Base-by-base conservation (phyloP, 2,113 vertebrate genomes). In the Natator depressus region DNA sequence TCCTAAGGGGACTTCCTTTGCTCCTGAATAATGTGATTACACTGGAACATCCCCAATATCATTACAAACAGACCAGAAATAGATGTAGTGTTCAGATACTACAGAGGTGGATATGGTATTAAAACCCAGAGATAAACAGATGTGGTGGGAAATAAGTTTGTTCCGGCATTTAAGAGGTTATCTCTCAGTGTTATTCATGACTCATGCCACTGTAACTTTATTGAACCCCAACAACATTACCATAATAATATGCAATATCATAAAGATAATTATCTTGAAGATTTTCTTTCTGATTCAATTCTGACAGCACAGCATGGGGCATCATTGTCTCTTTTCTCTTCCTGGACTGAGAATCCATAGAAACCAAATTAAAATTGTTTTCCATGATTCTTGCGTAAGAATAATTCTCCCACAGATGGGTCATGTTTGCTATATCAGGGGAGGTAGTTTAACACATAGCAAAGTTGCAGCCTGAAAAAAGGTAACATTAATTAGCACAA, bases 361-460 rank as follows among this genome's bases (percentile, higher is more conserved):
- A 97, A 95, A 96, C 13, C 46, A 89, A 90, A 54, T 92, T 92
- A 89, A 79, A 79, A 42, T 10, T 69, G 76, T 95, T 80, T 82
- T 92, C 84, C 79, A 53, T 85, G 47, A 93, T 51, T 16, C 49
- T 65, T 92, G 87, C 92, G 90, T 51, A 65, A 91, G 82, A 90
- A 11, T 57, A 96, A 92, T 85, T 86, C 69, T 78, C 92, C 75
- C 57, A 78, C 50, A 20, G 85, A 91, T 93, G 53, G 38, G 84
- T 91, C 20, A 57, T 80, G 2, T 81, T 59, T 90, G 54, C 88
- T 80, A 89, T 65, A 62, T 42, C 82, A 65, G 46, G 38, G 93
- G 76, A 80, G 91, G 16, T 65, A 10, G 10, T 95, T 86, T 94
- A 93, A 96, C 81, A 84, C 16, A 75, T 2, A 22, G 14, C 17